Conservation (phyloP, 2,113 vertebrate genomes). For the Strix aluco region DNA sequence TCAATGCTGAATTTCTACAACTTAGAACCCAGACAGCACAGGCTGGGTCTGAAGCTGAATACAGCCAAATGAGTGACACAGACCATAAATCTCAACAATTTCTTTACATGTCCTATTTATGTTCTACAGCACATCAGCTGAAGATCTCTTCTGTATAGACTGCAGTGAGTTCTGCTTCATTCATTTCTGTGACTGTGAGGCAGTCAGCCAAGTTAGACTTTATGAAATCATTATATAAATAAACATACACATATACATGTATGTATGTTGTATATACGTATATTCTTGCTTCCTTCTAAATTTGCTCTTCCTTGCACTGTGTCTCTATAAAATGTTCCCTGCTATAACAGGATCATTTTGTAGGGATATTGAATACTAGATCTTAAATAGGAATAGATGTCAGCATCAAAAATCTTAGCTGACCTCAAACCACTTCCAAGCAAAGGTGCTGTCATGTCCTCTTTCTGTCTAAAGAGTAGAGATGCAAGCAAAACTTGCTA, state of each 20-base stretch:
- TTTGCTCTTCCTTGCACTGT: background rate
- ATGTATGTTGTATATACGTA: background rate
- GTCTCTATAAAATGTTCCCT: background rate
- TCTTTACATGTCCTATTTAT: background rate
- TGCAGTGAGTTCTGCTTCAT: conserved; percentile 15
- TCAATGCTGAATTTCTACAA: conserved; percentile 7
- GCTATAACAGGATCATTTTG: background rate
- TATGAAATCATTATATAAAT: background rate
- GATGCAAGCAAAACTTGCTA: background rate
- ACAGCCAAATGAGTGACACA: background rate
- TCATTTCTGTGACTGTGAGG: conserved; percentile 15
- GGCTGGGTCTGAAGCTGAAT: conserved; percentile 16
- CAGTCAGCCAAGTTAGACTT: conserved; percentile 1
- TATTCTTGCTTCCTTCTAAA: background rate
- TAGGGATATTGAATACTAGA: background rate
- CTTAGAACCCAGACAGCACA: background rate
- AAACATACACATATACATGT: accelerated
- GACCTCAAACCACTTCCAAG: background rate
- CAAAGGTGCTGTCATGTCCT: background rate
- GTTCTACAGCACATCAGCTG: background rate
- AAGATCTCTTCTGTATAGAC: background rate
- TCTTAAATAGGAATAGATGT: background rate
- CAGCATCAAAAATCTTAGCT: background rate
- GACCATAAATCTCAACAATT: background rate
- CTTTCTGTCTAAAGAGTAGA: background rate